Percentiles rank a stretch among this genome's conserved stretches.
These are phyloP conservation scores for Rhabdornis inornatus DNA, from an alignment of 2,113 vertebrate genomes.

Conservation along the genomic window DNA sequence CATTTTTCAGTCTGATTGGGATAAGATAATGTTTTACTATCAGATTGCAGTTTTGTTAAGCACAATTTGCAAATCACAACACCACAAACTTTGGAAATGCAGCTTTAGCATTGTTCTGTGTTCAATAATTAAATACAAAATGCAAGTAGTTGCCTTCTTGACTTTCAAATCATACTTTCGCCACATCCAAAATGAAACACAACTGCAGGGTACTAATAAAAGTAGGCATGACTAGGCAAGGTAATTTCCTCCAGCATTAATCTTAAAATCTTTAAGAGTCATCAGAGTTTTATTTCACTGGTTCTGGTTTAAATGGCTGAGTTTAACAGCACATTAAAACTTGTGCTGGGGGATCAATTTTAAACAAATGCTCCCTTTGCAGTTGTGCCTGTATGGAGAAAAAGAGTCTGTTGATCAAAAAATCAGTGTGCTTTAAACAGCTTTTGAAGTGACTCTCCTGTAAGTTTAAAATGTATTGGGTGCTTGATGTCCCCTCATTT, in stretches of 20 bases:
- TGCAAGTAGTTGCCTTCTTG: constrained; percentile 18
- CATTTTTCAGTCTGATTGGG: not conserved
- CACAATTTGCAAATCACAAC: not conserved
- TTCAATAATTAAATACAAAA: constrained; percentile 50
- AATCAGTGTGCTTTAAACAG: not conserved
- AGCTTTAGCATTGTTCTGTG: constrained; percentile 29
- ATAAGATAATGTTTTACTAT: not conserved
- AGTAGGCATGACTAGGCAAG: constrained; percentile 61
- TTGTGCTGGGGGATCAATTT: constrained; percentile 43
- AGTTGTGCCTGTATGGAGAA: not conserved
- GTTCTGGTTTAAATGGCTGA: constrained; percentile 31
- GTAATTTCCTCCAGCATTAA: constrained; percentile 68
- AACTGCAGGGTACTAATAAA: constrained; percentile 60
- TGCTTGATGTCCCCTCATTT: not conserved
- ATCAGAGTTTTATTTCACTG: constrained; percentile 67
- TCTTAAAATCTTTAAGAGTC: constrained; percentile 67
- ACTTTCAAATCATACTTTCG: constrained; percentile 41
- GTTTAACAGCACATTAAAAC: constrained; percentile 63
- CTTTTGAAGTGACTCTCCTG: not conserved
- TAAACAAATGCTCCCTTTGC: constrained; percentile 14
- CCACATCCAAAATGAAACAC: constrained; percentile 33
- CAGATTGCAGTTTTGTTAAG: not conserved
- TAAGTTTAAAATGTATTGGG: not conserved
- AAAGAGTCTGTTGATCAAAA: not conserved
- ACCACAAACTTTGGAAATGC: constrained; percentile 22